A percentile compares a stretch with the other conserved stretches of the same genome.
These are phyloP conservation scores for Stenolophus ochropezus DNA, from an alignment of 2,888 invertebrate species.

Conservation along the genomic window DNA sequence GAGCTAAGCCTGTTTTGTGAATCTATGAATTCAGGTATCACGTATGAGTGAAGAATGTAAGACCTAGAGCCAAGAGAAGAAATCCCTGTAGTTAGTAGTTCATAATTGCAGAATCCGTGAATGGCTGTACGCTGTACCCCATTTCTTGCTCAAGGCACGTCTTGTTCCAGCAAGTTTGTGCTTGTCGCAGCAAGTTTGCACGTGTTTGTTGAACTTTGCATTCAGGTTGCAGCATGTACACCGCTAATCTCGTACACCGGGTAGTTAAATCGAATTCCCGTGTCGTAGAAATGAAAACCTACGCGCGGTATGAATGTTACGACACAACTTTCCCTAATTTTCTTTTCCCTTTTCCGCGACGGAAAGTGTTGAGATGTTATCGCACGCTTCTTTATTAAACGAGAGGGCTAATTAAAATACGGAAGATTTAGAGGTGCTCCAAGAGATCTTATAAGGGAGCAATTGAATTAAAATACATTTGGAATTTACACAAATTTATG, in stretches of 20 bases:
- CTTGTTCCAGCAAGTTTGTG: neutral
- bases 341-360: conserved; percentile 26
- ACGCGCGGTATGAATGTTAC: neutral
- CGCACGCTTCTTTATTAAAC: neutral
- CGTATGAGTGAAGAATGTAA: no score
- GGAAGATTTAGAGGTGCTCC: neutral
- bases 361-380: conserved; percentile 29
- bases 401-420: neutral
- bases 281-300: neutral
- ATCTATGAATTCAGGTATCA: no score
- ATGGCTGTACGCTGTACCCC: neutral
- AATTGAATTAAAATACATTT: neutral
- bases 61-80: no score
- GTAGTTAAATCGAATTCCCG: neutral
- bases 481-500: neutral
- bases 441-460: neutral
- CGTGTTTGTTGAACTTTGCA: conserved; percentile 44
- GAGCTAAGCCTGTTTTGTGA: no score
- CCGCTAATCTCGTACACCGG: neutral
- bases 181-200: neutral
- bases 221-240: neutral
- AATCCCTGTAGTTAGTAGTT: neutral
- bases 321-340: conserved; percentile 4
- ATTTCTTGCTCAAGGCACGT: neutral
- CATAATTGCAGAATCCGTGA: neutral